Evolutionary conservation across 2,888 invertebrate species (phyloP).

Genomic region (Bedellia somnulentella): DNA sequence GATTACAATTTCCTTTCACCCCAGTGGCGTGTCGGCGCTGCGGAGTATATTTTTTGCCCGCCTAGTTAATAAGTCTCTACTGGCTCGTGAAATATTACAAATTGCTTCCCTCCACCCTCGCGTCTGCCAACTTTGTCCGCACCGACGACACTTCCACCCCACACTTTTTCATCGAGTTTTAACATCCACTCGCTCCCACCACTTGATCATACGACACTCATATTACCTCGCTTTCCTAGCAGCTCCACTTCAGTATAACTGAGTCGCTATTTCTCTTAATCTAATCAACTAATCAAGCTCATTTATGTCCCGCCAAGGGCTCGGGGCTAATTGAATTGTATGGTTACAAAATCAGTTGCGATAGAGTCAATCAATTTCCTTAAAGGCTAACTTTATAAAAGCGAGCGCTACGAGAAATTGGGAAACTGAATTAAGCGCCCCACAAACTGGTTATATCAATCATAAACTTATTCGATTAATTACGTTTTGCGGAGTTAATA

Average conservation of each 20-base stretch:
- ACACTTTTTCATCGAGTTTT: constrained; percentile 36
- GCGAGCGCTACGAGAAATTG: constrained; percentile 37
- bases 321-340: constrained; percentile 35
- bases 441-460: constrained; percentile 62
- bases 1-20: too few species aligned
- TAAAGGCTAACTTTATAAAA: constrained; percentile 55
- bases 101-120: constrained; percentile 38
- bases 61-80: constrained; percentile 59
- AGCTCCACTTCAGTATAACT: too few species aligned
- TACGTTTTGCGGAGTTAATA: constrained; percentile 63
- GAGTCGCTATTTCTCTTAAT: too few species aligned
- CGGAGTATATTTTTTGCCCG: constrained; percentile 48
- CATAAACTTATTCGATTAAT: constrained; percentile 63
- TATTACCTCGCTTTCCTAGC: too few species aligned
- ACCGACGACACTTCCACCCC: constrained; percentile 14
- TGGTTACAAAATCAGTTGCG: constrained; percentile 39
- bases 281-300: too few species aligned
- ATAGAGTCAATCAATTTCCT: constrained; percentile 50
- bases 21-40: constrained; percentile 23
- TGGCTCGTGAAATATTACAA: constrained; percentile 62
- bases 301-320: too few species aligned
- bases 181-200: too few species aligned
- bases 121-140: constrained; percentile 6
- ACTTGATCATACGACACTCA: too few species aligned
- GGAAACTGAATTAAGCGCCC: constrained; percentile 59